These are phyloP conservation scores for Megalops atlanticus DNA, from an alignment of 2,113 vertebrate species.

Conservation along the genomic window DNA sequence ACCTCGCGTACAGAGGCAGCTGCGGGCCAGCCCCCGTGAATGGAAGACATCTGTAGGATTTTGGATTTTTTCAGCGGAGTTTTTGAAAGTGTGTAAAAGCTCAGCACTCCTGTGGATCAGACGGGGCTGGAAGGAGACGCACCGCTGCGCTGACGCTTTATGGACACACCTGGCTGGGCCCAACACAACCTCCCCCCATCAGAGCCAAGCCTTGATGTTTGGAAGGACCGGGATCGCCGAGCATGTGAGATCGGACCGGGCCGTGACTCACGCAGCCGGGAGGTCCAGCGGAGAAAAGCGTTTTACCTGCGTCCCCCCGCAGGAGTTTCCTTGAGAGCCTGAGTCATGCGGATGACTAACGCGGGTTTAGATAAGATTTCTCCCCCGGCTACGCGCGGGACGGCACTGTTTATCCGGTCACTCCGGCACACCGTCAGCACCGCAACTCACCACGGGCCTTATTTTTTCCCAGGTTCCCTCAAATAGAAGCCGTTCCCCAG, in stretches of 20 bases:
- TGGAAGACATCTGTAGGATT: neutral
- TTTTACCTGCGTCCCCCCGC: constrained; percentile 28
- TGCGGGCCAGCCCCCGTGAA: neutral
- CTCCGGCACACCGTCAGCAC: neutral
- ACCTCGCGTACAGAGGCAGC: neutral
- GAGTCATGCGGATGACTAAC: neutral
- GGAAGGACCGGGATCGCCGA: constrained; percentile 45
- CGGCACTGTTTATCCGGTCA: neutral
- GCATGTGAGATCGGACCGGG: constrained; percentile 42
- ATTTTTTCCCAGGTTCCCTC: too few species aligned
- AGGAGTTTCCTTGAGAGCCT: constrained; percentile 41
- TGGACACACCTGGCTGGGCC: constrained; percentile 44
- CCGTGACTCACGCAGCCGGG: constrained; percentile 50
- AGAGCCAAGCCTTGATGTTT: neutral
- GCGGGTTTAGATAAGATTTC: neutral
- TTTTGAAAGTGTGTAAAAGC: too few species aligned
- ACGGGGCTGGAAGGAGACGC: too few species aligned
- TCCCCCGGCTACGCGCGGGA: neutral
- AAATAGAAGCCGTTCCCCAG: too few species aligned
- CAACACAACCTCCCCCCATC: constrained; percentile 15
- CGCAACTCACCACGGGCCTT: neutral
- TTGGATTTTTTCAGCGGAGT: neutral
- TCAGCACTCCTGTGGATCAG: too few species aligned
- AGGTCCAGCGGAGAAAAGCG: constrained; percentile 42
- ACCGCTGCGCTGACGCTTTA: too few species aligned